A percentile compares a stretch with the other conserved stretches of the same genome.
These are phyloP conservation scores for Tragulus kanchil DNA, from an alignment of 2,113 vertebrate species.

Conservation along the genomic window DNA sequence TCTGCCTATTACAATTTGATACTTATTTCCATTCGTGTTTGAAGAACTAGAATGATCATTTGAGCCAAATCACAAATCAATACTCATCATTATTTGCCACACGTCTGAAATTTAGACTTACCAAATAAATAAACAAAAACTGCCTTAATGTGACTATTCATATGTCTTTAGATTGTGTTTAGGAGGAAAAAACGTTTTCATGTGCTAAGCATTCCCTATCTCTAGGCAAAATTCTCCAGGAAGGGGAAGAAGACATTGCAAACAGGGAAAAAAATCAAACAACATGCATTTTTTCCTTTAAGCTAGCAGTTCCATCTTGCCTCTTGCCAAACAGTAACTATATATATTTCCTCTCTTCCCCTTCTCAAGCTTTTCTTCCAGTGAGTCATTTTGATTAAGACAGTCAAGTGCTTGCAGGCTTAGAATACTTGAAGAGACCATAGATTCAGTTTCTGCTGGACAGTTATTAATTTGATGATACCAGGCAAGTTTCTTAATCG, in stretches of 20 bases:
- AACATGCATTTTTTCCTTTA: constrained; percentile 62
- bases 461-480: background rate
- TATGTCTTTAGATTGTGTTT: background rate
- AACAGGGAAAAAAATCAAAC: constrained; percentile 70
- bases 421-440: background rate
- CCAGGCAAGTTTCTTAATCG: background rate
- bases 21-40: background rate
- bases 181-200: background rate
- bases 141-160: constrained; percentile 21
- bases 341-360: background rate
- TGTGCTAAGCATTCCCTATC: constrained; percentile 55
- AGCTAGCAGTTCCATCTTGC: constrained; percentile 71
- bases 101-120: constrained; percentile 23
- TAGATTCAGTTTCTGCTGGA: background rate
- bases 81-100: background rate
- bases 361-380: constrained; percentile 26
- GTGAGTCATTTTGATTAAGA: background rate
- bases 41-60: constrained; percentile 21
- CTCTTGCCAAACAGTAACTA: constrained; percentile 49
- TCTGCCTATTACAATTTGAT: background rate
- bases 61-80: constrained; percentile 25
- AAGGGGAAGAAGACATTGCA: constrained; percentile 70
- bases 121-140: background rate
- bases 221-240: constrained; percentile 34
- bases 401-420: background rate